A percentile compares a stretch with the other conserved stretches of the same genome.
Conservation (phyloP, 2,888 invertebrate species). For the Drosophila monieri region DNA sequence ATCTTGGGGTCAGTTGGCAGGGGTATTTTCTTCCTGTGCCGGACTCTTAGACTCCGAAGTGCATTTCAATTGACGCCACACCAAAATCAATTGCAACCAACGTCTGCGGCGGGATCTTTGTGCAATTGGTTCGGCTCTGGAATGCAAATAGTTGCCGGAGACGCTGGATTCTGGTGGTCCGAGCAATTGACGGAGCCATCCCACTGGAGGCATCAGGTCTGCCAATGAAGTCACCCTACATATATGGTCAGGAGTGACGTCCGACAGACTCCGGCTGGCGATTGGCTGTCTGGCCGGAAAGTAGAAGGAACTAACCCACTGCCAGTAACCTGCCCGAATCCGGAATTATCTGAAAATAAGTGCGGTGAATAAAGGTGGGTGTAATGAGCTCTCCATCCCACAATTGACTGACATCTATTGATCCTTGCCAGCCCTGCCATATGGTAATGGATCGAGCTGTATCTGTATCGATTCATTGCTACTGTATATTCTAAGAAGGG, state of each 20-base stretch:
- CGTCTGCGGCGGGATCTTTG: slow-evolving; percentile 47
- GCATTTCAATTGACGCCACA: slow-evolving; percentile 74
- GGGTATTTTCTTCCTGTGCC: slow-evolving; percentile 35
- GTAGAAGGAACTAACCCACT: slow-evolving; percentile 16
- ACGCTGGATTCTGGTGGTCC: slow-evolving; percentile 1
- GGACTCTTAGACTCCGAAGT: slow-evolving; percentile 52
- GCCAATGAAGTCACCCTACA: slow-evolving; percentile 13
- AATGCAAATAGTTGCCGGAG: slow-evolving; percentile 56
- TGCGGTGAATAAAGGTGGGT: not conserved
- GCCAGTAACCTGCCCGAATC: slow-evolving; percentile 19
- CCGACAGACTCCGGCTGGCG: slow-evolving; percentile 6
- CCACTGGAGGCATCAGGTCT: slow-evolving; percentile 42
- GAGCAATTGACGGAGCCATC: slow-evolving; percentile 35
- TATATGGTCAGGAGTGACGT: slow-evolving; percentile 7
- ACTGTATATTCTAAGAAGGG: slow-evolving; percentile 13
- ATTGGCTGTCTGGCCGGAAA: slow-evolving; percentile 13
- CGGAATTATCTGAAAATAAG: slow-evolving; percentile 26
- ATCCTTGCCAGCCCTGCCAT: slow-evolving; percentile 29
- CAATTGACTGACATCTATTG: slow-evolving; percentile 11
- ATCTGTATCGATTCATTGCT: not conserved
- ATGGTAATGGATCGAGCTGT: slow-evolving; percentile 25
- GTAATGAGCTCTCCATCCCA: not conserved
- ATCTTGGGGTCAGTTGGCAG: slow-evolving; percentile 32
- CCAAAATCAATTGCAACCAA: slow-evolving; percentile 62
- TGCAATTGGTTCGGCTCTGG: slow-evolving; percentile 38